A percentile compares a stretch with the other conserved stretches of the same genome.
Evolutionary conservation across 1,140 invertebrate species (phyloP).

Genomic region (Panagrolaimus sp.): DNA sequence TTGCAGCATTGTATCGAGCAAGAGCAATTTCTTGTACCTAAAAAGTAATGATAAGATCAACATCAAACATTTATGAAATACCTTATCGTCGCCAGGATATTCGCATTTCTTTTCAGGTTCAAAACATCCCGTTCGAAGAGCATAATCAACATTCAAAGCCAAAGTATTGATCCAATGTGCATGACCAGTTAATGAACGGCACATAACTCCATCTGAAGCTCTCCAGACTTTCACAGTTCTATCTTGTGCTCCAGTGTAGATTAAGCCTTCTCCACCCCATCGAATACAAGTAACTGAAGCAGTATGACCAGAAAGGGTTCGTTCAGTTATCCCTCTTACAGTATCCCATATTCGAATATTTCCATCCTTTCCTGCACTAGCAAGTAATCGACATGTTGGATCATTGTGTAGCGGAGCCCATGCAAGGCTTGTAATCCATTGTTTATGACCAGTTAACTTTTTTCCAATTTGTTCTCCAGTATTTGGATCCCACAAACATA

Average conservation of each 20-base stretch:
- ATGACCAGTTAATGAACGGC: slow-evolving; percentile 85
- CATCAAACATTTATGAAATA: slow-evolving; percentile 13
- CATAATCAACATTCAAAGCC: slow-evolving; percentile 91
- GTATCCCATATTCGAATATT: slow-evolving; percentile 95
- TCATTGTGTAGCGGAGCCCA: slow-evolving; percentile 86
- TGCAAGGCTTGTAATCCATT: slow-evolving; percentile 82
- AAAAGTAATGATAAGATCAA: slow-evolving; percentile 30
- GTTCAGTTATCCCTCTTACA: slow-evolving; percentile 66
- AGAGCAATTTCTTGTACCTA: slow-evolving; percentile 63
- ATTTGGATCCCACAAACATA: slow-evolving; percentile 83
- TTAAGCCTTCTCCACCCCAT: slow-evolving; percentile 87
- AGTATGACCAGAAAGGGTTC: slow-evolving; percentile 73
- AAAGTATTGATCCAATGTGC: slow-evolving; percentile 97
- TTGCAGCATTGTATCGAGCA: slow-evolving; percentile 69
- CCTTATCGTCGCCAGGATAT: slow-evolving; percentile 33
- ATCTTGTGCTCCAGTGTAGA: slow-evolving; percentile 93
- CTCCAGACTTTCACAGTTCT: slow-evolving; percentile 93
- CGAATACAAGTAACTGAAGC: slow-evolving; percentile 84
- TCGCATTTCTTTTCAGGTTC: slow-evolving; percentile 66
- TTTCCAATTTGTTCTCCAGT: slow-evolving; percentile 79
- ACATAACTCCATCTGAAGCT: slow-evolving; percentile 71
- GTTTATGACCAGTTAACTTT: slow-evolving; percentile 77
- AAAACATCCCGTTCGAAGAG: slow-evolving; percentile 80
- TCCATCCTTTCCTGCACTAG: slow-evolving; percentile 67
- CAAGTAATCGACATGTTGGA: slow-evolving; percentile 43